These are phyloP conservation scores for Leucopsar rothschildi DNA, from an alignment of 2,113 vertebrate species.

Conservation along the genomic window DNA sequence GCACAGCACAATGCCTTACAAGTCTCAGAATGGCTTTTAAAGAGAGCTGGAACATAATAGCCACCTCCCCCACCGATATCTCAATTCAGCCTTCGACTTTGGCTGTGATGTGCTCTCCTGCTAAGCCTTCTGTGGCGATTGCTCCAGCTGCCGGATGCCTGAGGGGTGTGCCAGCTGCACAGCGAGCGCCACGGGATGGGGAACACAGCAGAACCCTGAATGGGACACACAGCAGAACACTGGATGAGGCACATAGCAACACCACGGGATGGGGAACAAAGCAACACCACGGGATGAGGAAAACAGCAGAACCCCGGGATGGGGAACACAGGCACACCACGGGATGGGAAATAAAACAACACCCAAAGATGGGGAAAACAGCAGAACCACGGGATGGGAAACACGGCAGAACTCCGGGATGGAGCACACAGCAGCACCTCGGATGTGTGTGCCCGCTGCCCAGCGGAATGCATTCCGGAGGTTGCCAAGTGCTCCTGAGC, in stretches of 20 bases:
- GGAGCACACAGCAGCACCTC: neutral
- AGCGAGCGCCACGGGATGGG: neutral
- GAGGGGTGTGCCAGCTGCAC: neutral
- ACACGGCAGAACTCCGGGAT: neutral
- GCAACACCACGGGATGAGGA: too few relatives aligned
- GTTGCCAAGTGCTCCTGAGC: neutral
- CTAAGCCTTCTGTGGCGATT: neutral
- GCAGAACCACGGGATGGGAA: too few relatives aligned
- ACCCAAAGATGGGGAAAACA: too few relatives aligned
- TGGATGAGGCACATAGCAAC: too few relatives aligned
- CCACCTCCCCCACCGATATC: neutral
- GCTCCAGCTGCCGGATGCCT: neutral
- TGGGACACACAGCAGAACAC: too few relatives aligned
- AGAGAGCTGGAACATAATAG: neutral
- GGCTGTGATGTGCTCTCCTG: accelerated
- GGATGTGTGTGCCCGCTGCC: accelerated
- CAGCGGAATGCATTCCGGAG: accelerated
- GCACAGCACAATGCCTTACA: neutral
- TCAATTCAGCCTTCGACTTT: neutral
- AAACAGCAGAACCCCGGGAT: too few relatives aligned
- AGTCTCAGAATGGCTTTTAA: neutral
- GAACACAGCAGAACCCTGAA: too few relatives aligned
- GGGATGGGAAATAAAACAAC: too few relatives aligned
- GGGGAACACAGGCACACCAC: too few relatives aligned
- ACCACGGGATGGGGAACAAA: too few relatives aligned